These are phyloP conservation scores for Lophius americanus DNA, from an alignment of 2,797 vertebrate species.

Conservation along the genomic window DNA sequence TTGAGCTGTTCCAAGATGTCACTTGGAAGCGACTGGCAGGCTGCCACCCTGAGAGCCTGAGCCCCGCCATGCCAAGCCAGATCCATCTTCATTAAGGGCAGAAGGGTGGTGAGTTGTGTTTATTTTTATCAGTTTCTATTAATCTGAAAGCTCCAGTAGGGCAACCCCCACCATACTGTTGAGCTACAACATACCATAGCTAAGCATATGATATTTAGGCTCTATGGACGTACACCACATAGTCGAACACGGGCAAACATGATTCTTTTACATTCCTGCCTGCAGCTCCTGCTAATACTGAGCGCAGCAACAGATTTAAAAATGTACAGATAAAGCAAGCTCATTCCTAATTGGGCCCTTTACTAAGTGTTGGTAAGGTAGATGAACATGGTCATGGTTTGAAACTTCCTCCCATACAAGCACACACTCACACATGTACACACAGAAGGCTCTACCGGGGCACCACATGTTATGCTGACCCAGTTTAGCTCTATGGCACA, in stretches of 20 bases:
- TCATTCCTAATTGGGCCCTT: constrained; percentile 42
- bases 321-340: constrained; percentile 50
- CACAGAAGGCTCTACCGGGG: constrained; percentile 68
- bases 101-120: constrained; percentile 72
- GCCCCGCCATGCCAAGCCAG: constrained; percentile 62
- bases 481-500: constrained; percentile 82
- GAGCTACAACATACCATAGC: constrained; percentile 39
- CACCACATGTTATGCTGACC: constrained; percentile 81
- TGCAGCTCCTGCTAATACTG: constrained; percentile 32
- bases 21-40: constrained; percentile 77
- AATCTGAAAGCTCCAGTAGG: constrained; percentile 74
- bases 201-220: constrained; percentile 29
- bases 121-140: constrained; percentile 79
- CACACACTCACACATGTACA: constrained; percentile 49
- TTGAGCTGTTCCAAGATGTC: constrained; percentile 72
- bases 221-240: not conserved
- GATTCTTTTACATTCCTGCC: constrained; percentile 16
- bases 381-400: constrained; percentile 40
- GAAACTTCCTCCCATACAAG: constrained; percentile 35
- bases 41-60: constrained; percentile 67
- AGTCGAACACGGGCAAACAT: constrained; percentile 7
- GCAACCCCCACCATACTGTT: constrained; percentile 56
- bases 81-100: constrained; percentile 81
- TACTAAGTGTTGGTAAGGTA: constrained; percentile 29
- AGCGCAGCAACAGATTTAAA: constrained; percentile 43